Evolutionary conservation across 2,113 vertebrate species (phyloP), one percentile per base, ranked within the genome.

Genomic region (Tragelaphus buxtoni): DNA sequence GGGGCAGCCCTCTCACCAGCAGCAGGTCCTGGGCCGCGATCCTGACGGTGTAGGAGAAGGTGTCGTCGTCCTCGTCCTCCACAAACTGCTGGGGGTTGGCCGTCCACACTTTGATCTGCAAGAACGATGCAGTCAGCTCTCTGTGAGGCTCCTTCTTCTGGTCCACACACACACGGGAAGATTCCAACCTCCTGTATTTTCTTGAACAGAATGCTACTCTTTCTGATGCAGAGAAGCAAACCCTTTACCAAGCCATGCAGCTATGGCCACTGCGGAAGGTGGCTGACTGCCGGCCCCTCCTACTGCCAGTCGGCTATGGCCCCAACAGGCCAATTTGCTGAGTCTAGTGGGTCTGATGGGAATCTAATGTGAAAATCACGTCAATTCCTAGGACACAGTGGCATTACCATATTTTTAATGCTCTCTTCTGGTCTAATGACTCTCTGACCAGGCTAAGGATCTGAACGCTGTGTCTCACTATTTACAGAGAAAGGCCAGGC

Each of bases 61-160:
- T 99, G 84, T 99, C 99, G 42, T 99, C 99, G 92, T 99, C 99
- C 97, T 99, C 99, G 77, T 99, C 99, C 97, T 99, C 99, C 42
- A 99, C 99, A 98, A 99, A 99, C 88, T 99, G 99, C 93, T 99
- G 99, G 0, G 99, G 99, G 98, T 99, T 99, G 0, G 99, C 99
- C 0, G 99, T 99, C 99, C 99, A 99, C 42, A 99, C 99, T 98
- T 99, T 99, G 95, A 99, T 99, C 99, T 99, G 86, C 56, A 97
- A 83, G 90, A 93, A 79, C 51, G 22, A 45, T 72, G 13, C 84
- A 24, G 35, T 49, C 4, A 45, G 72, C 22, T 47, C 55, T 87
- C 30, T 51, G 61, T 39, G 53, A 82, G 35, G 79, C 32, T 39
- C 76, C 45, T 60, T 72, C 55, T 65, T 77, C 76, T 14, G 14